Base-by-base conservation (phyloP, 2,113 vertebrate genomes). In the Erythrolamprus reginae region DNA sequence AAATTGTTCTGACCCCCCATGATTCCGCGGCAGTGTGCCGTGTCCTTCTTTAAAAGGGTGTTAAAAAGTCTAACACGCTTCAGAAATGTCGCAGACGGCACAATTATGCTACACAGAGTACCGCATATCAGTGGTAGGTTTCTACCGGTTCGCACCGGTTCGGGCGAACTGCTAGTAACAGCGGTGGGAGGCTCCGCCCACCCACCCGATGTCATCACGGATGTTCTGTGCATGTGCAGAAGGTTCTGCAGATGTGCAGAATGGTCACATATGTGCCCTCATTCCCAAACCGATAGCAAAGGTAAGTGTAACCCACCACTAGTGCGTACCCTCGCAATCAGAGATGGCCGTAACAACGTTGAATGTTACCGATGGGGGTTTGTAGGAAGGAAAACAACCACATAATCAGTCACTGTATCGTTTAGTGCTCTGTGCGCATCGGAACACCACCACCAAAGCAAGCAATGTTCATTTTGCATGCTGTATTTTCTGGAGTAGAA, bases 391-490 rank as follows among this genome's bases (percentile, higher is more conserved):
- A 10, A 42, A 47, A 3, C 83, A 10, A 3, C 26, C 6, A 1
- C 15, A 1, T 3, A 0, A 3, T 5, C 3, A 86, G n/a, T 24
- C 7, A 8, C 38, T 12, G 1, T 0, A 19, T 2, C 7, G 4
- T 89, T 21, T n/a, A 2, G 9, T 10, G 17, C 42, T 21, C 15
- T 28, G 9, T 9, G 10, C 53, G 19, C 17, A 5, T 65, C 10
- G 19, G 51, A 70, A n/a, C 6, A 21, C 28, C 48, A 21, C 45
- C 33, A 0, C 1, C 9, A 15, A 33, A 51, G 19, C 24, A 65
- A n/a, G 28, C 51, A 38, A 33, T 3, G 1, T 33, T 33, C n/a
- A 6, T 3, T 10, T 48, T 10, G 45, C 19, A 7, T 5, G n/a
- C n/a, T n/a, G n/a, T n/a, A n/a, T n/a, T n/a, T n/a, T n/a, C n/a